A percentile compares a stretch with the other conserved stretches of the same genome.
Evolutionary conservation across 2,888 invertebrate genomes (phyloP).

Genomic region (Pristionchus exspectatus): DNA sequence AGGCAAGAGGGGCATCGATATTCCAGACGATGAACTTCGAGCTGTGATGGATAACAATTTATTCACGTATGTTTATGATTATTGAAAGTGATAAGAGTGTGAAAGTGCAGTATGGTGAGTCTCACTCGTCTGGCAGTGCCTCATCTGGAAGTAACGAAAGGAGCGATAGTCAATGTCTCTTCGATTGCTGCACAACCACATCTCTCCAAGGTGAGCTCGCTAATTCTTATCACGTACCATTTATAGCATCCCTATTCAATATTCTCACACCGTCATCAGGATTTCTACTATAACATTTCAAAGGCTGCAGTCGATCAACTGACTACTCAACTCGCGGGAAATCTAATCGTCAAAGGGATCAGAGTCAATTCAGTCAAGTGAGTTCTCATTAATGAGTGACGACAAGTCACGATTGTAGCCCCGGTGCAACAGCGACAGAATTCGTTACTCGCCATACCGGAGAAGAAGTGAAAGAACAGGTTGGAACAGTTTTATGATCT

Average conservation of each 20-base stretch:
- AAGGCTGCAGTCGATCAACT: slow-evolving; percentile 14
- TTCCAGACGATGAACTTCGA: not conserved
- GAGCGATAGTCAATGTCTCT: not conserved
- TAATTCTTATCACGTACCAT: no score
- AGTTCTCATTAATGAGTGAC: not conserved
- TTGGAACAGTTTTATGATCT: no score
- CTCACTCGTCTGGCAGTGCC: not conserved
- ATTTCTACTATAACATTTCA: not conserved
- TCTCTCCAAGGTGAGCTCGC: not conserved
- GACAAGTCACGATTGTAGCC: not conserved
- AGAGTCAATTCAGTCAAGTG: not conserved
- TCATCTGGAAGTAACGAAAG: not conserved
- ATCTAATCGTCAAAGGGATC: not conserved
- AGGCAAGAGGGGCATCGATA: slow-evolving; percentile 2
- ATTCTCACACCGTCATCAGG: not conserved
- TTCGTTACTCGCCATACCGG: not conserved
- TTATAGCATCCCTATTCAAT: no score
- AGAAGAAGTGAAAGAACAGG: not conserved
- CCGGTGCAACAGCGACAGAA: not conserved
- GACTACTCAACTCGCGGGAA: not conserved
- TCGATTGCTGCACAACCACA: not conserved
- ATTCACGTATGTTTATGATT: not conserved
- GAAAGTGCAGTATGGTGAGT: not conserved
- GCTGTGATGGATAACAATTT: not conserved
- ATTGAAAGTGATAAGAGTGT: no score